These are phyloP conservation scores for Anarrhichthys ocellatus DNA, from an alignment of 2,113 vertebrate species.

Conservation along the genomic window DNA sequence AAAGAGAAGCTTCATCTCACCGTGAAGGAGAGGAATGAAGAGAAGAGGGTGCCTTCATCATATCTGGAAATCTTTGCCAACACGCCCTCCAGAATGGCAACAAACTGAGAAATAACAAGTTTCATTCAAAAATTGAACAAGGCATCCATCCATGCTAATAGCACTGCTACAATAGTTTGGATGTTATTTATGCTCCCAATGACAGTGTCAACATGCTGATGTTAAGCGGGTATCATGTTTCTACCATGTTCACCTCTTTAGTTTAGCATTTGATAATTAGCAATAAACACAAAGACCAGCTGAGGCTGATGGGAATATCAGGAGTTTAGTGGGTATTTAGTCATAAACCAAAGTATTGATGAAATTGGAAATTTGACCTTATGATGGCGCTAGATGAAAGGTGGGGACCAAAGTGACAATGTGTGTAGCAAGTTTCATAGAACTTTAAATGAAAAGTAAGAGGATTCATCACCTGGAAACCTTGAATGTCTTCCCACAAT, in stretches of 20 bases:
- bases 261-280: neutral
- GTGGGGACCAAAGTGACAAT: neutral
- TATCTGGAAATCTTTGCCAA: slow-evolving; percentile 99
- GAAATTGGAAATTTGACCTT: neutral
- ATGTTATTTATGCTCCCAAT: neutral
- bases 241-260: neutral
- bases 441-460: neutral
- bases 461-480: neutral
- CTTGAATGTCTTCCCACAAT: neutral
- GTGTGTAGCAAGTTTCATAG: neutral
- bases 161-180: neutral
- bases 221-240: neutral
- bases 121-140: neutral
- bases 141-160: neutral
- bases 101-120: slow-evolving; percentile 85
- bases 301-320: neutral
- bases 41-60: slow-evolving; percentile 99
- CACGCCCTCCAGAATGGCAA: slow-evolving; percentile 96
- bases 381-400: neutral
- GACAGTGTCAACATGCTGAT: neutral
- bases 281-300: neutral
- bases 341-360: neutral
- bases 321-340: no score
- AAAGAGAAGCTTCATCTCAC: slow-evolving; percentile 82
- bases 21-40: slow-evolving; percentile 99